Evolutionary conservation across 1,140 invertebrate species (phyloP), one percentile per base, ranked within the genome.

Genomic region (Callitettix versicolor): DNA sequence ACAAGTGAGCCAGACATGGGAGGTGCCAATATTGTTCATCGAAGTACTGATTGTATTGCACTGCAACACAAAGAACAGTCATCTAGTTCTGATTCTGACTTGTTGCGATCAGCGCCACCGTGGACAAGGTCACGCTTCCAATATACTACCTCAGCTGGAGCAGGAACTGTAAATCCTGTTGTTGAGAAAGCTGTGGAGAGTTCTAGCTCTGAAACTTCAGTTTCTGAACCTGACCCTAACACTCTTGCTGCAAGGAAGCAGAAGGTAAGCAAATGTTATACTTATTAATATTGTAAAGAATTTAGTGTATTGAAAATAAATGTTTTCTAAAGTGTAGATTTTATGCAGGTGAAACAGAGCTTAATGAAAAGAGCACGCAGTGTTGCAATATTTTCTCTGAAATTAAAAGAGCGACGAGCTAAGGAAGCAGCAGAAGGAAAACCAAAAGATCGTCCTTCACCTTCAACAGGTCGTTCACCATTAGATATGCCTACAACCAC

Each of bases 381-480:
- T 1, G 86, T 89, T 22, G 86, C 85, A 7, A 85, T 89, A 59
- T 89, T 89, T 67, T 88, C 86, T 1, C 67, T 88, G 20, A 87
- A 86, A 49, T 65, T 88, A 47, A 83, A 86, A 56, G 82, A 86
- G 58, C 74, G 84, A 33, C 72, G 86, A 41, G 85, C 86, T 18
- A 74, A 83, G 1, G 85, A 85, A 50, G 82, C 82, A 30, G 74
- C 79, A 54, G 80, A 78, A 55, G 78, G 78, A 3, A 17, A 42
- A 44, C 49, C 20, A 51, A 63, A 61, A 57, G 54, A 55, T 14
- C 56, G 57, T 20, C 54, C 53, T 2, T 64, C 68, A 22, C 65
- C 67, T 18, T 30, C 26, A 9, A 30, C 26, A 30, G 26, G 26
- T 4, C 60, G 67, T 38, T 36, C 48, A 36, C 48, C 48, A 14